Conservation (phyloP, 2,888 invertebrate species). For the Lagria hirta region DNA sequence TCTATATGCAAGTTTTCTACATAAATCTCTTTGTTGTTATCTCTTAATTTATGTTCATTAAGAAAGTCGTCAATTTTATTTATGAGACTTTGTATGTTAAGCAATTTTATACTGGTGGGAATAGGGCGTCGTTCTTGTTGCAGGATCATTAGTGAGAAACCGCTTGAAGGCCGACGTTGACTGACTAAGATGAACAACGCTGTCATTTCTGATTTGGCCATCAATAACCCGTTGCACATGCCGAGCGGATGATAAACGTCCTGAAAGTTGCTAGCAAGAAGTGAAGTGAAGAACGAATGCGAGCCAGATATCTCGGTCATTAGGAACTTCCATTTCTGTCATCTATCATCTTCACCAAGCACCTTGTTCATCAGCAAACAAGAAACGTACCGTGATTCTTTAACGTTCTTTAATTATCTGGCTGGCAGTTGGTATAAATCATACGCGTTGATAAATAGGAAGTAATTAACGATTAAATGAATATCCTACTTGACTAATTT, state of each 20-base stretch:
- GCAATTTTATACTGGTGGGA: too few species aligned
- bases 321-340: constrained; percentile 50
- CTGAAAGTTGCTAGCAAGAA: constrained; percentile 47
- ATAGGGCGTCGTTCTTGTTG: constrained; percentile 33
- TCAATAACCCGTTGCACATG: constrained; percentile 50
- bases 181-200: constrained; percentile 53
- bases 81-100: neutral
- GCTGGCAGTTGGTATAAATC: too few species aligned
- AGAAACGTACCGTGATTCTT: too few species aligned
- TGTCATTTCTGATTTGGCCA: constrained; percentile 54
- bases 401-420: too few species aligned
- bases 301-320: constrained; percentile 50
- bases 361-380: too few species aligned
- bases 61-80: too few species aligned
- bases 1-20: too few species aligned
- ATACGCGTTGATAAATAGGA: too few species aligned
- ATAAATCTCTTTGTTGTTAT: too few species aligned
- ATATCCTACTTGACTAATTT: too few species aligned
- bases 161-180: constrained; percentile 43
- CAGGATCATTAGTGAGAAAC: constrained; percentile 46
- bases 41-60: too few species aligned
- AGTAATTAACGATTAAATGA: too few species aligned
- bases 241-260: constrained; percentile 49
- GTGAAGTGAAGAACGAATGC: constrained; percentile 44
- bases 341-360: constrained; percentile 45